Evolutionary conservation across 2,888 invertebrate species (phyloP).

Genomic region (Podabrus alpinus): DNA sequence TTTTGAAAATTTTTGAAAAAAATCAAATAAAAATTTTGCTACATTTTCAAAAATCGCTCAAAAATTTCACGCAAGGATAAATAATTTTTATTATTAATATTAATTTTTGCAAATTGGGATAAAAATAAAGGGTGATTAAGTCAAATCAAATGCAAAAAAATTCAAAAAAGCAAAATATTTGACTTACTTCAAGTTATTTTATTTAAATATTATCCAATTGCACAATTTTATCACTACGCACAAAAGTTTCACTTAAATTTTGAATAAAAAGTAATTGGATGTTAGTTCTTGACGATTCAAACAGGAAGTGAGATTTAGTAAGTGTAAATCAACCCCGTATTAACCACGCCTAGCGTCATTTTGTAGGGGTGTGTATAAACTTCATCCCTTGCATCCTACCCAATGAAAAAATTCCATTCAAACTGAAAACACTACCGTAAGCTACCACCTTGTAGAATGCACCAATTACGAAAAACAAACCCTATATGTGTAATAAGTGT

Average conservation of each 20-base stretch:
- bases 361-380: slow-evolving; percentile 34
- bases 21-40: too few species aligned
- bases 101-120: neutral
- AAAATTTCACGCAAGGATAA: neutral
- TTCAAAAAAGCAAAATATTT: neutral
- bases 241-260: slow-evolving; percentile 7
- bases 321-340: slow-evolving; percentile 33
- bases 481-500: slow-evolving; percentile 17
- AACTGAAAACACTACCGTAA: slow-evolving; percentile 40
- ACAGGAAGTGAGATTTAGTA: slow-evolving; percentile 34
- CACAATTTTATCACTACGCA: slow-evolving; percentile 3
- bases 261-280: slow-evolving; percentile 21
- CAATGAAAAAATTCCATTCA: slow-evolving; percentile 47
- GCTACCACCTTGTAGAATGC: slow-evolving; percentile 46
- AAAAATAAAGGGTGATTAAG: neutral
- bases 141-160: neutral
- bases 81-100: neutral
- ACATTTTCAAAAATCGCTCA: too few species aligned
- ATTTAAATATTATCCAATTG: neutral
- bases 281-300: slow-evolving; percentile 30
- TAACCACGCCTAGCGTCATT: slow-evolving; percentile 34
- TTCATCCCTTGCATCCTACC: slow-evolving; percentile 48
- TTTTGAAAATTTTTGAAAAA: too few species aligned
- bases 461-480: slow-evolving; percentile 47
- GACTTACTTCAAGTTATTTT: neutral